Conservation (phyloP, 92 coral and sea anemone genomes). For the Parazoanthus swiftii region DNA sequence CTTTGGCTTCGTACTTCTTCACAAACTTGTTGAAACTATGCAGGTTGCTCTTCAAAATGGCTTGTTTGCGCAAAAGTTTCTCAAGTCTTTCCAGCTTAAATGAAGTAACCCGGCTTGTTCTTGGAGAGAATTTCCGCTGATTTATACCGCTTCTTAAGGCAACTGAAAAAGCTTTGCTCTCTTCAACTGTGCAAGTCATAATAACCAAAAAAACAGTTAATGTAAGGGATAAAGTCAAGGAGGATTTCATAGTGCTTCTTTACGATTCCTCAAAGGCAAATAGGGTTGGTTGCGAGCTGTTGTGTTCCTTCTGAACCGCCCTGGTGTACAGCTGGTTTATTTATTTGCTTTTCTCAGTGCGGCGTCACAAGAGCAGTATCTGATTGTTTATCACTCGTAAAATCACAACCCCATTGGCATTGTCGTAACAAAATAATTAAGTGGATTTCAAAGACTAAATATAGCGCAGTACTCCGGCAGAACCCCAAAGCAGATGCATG, state of each 20-base stretch:
- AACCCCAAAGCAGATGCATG: background rate
- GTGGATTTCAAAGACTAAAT: background rate
- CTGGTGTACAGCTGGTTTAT: background rate
- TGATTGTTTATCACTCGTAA: background rate
- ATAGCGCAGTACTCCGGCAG: background rate
- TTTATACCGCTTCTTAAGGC: background rate
- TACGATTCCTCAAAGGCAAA: too few species aligned
- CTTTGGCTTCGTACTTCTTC: background rate
- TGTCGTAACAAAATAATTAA: background rate
- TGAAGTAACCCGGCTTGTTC: too few species aligned
- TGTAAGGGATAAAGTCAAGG: too few species aligned
- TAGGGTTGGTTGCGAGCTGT: too few species aligned
- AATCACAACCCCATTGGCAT: background rate
- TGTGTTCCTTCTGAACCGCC: too few species aligned
- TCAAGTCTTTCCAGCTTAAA: too few species aligned
- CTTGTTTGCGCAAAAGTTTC: too few species aligned
- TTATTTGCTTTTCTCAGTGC: background rate
- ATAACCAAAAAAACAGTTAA: background rate
- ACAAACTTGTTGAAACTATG: background rate
- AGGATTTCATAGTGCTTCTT: too few species aligned
- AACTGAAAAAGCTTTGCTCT: background rate
- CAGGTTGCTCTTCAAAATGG: background rate
- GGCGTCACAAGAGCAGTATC: background rate
- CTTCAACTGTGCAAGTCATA: slow-evolving; percentile 2
- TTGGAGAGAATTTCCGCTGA: too few species aligned